Evolutionary conservation across 1,140 invertebrate species (phyloP), one percentile per base, ranked within the genome.

Genomic region (Thaumatotibia leucotreta): DNA sequence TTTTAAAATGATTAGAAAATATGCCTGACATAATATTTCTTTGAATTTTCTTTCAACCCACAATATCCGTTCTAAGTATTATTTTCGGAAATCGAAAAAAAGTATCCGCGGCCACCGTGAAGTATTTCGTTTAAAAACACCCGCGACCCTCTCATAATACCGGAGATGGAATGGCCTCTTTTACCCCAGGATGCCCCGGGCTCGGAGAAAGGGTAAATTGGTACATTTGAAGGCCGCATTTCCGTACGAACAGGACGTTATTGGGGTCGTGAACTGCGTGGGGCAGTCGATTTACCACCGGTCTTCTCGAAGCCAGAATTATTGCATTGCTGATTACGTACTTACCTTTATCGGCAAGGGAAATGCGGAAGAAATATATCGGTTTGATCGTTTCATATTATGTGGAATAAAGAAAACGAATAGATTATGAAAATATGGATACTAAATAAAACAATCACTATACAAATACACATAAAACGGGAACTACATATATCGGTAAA

Each of bases 91-190:
- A 58, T 58, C 24, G 24, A 45, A 45, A 45, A n/a, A 45, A 45
- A 45, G 14, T 9, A 45, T n/a, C 17, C 63, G 32, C 35, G 61
- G 31, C 49, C 31, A 65, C 73, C 68, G 68, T 66, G 49, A 61
- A 67, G 58, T 63, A 62, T 75, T 77, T 77, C 72, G 72, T 77
- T 75, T 75, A 77, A 75, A 78, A 80, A 76, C 74, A 80, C 71
- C 71, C 72, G 73, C 65, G 65, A 71, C 69, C 73, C 69, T 70
- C 70, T 63, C 72, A 64, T 68, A 50, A 74, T 67, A 79, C 70
- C 69, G 66, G 74, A 72, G 68, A 80, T 77, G 75, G 74, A 77
- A 77, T 72, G 70, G 70, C 64, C 70, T 75, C 66, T 79, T 74
- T 58, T 75, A 65, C 65, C 71, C 72, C 20, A 72, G 70, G 71